These are phyloP conservation scores for Euwallacea similis DNA, from an alignment of 1,140 invertebrate species.

Conservation along the genomic window DNA sequence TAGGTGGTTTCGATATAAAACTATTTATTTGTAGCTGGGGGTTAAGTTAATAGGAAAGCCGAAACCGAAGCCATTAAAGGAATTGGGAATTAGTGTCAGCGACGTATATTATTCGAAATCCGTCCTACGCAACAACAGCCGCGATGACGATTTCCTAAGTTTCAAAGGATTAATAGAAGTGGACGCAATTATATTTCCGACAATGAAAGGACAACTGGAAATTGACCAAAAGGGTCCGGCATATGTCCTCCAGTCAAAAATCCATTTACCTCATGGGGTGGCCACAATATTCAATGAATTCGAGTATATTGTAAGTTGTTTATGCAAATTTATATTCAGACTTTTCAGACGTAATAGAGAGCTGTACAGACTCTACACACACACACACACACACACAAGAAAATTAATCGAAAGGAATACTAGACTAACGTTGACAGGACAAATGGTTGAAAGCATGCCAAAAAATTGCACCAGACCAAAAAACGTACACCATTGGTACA, in stretches of 20 bases:
- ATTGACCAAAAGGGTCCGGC: conserved; percentile 59
- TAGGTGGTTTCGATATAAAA: background rate
- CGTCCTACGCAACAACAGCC: conserved; percentile 40
- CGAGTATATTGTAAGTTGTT: conserved; percentile 50
- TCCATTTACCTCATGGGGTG: conserved; percentile 59
- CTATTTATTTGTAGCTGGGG: conserved; percentile 54
- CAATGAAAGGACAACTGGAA: conserved; percentile 61
- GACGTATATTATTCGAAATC: conserved; percentile 47
- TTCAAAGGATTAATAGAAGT: conserved; percentile 64
- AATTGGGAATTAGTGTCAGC: conserved; percentile 48
- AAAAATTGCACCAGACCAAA: no score
- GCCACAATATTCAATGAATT: conserved; percentile 59
- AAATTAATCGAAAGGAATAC: no score
- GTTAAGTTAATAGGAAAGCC: conserved; percentile 58
- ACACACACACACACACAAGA: no score
- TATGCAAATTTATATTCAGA: no score
- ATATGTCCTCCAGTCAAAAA: conserved; percentile 57
- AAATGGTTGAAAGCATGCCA: no score
- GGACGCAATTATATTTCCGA: conserved; percentile 65
- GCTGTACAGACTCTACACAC: no score
- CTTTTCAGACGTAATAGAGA: no score
- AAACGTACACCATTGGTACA: no score
- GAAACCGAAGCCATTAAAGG: conserved; percentile 57
- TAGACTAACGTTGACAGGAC: no score
- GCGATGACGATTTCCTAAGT: conserved; percentile 56